Base-by-base conservation (phyloP, 2,797 vertebrate genomes). In the Artibeus jamaicensis region DNA sequence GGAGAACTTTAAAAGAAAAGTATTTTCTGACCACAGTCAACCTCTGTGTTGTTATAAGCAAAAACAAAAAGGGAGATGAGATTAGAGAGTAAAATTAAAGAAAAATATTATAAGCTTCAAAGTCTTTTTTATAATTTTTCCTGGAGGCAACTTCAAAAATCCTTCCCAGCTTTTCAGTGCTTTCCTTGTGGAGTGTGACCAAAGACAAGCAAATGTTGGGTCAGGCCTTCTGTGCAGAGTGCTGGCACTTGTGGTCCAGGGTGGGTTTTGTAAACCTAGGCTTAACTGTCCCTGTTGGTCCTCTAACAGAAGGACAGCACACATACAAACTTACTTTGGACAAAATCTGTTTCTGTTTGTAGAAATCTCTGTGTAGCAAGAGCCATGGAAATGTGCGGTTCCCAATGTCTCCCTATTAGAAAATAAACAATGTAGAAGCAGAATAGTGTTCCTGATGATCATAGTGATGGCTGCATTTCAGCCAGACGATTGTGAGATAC, bases 71-170 rank as follows among this genome's bases (percentile, higher is more conserved):
- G 94, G 57, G 50, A 97, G 86, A 81, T 86, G 91, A 96, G 4
- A n/a, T 96, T 95, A 96, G 95, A 97, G 94, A 81, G 74, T 90
- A 97, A 98, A 97, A 96, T 94, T 96, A 94, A 83, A 82, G 96
- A 53, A 95, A 97, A 98, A 95, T 91, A 96, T 89, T 93, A 89
- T 88, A 96, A 98, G 93, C 85, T 93, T 71, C 59, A 77, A 94
- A 94, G 95, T 97, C 42, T 95, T 86, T 97, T 95, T 89, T 89
- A 94, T 71, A 97, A 91, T 88, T 92, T 53, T 91, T 97, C 57
- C 97, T 97, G 97, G 98, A 98, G 85, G 81, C 70, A 82, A 87
- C 92, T 97, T 98, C 96, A 98, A 96, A 97, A 76, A 87, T 95
- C n/a, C 29, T 91, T 96, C 67, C 29, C 81, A 89, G 91, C 0